Conservation (phyloP, 1,140 invertebrate genomes). For the Oscheius sp. region DNA sequence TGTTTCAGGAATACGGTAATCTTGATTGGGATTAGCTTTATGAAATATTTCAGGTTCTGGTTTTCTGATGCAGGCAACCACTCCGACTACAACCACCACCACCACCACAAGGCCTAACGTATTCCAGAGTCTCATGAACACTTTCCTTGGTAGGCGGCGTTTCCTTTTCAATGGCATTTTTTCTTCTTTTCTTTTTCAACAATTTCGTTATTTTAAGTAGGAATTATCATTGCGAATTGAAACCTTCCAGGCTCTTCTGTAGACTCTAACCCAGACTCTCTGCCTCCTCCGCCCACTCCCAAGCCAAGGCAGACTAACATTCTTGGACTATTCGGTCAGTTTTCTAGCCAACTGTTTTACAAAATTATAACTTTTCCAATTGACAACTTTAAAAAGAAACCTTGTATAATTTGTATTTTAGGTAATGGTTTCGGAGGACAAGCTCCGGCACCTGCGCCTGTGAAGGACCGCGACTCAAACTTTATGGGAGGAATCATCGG, state of each 20-base stretch:
- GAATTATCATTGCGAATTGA: too few relatives aligned
- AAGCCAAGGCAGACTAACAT: background rate
- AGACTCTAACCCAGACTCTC: background rate
- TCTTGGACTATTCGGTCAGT: background rate
- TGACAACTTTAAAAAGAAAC: too few relatives aligned
- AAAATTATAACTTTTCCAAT: too few relatives aligned
- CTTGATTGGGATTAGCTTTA: background rate
- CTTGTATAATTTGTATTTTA: too few relatives aligned
- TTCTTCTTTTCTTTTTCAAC: too few relatives aligned
- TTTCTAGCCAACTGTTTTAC: too few relatives aligned
- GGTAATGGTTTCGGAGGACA: too few relatives aligned
- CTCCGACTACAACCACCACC: background rate
- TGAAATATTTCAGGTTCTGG: background rate
- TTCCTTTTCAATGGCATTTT: background rate
- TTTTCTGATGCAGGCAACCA: background rate
- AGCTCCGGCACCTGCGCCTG: background rate
- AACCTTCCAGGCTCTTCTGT: background rate
- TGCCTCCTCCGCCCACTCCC: background rate
- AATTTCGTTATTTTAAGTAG: too few relatives aligned
- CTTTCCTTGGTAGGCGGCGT: background rate
- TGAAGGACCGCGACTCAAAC: background rate
- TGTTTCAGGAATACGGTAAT: background rate
- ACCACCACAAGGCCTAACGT: background rate
- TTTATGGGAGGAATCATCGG: slow-evolving; percentile 6
- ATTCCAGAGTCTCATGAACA: background rate